Evolutionary conservation across 23 tunicate species (phyloP), one percentile per base, ranked within the genome.

Genomic region (Botrylloides violaceus): DNA sequence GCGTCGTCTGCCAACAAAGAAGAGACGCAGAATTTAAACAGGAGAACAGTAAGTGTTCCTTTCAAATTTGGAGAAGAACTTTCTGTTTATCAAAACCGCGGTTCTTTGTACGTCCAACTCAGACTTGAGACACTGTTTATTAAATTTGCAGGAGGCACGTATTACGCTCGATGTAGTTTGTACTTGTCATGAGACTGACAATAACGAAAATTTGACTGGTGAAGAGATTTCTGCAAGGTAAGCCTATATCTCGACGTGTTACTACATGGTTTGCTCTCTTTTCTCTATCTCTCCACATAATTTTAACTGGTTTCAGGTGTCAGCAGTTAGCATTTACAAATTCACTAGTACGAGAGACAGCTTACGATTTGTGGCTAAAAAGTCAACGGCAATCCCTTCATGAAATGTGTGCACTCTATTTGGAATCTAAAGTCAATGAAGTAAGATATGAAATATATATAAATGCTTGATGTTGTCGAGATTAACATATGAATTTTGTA

Each of bases 291-390:
- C 55, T 18, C 18, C 55, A 23, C 27, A 21, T 68, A 31, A 50
- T 48, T 66, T 23, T 55, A 4, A n/a, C n/a, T n/a, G n/a, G 3
- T 85, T 55, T 4, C 58, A 88, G 97, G 36, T 90, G 97, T 66
- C 76, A 79, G 37, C 97, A 90, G 60, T 59, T 81, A 3, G 80
- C 70, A 59, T 90, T 90, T 55, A 83, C 70, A 32, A 90, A 80
- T 66, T 78, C 85, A n/a, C 74, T 90, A 0, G 79, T 90, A 0
- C 90, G 78, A 73, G 97, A 90, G 60, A 90, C 97, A 27, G 81
- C 91, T n/a, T 90, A 90, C 75, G 76, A 90, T 31, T 55, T 90
- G 26, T 90, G 97, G 97, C 58, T 90, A 20, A 66, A 83, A 64
- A 87, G 81, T 36, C 97, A 90, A 64, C 66, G 97, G 61, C 83